Evolutionary conservation across 2,888 invertebrate genomes (phyloP).

Genomic region (Lamproptera curius): DNA sequence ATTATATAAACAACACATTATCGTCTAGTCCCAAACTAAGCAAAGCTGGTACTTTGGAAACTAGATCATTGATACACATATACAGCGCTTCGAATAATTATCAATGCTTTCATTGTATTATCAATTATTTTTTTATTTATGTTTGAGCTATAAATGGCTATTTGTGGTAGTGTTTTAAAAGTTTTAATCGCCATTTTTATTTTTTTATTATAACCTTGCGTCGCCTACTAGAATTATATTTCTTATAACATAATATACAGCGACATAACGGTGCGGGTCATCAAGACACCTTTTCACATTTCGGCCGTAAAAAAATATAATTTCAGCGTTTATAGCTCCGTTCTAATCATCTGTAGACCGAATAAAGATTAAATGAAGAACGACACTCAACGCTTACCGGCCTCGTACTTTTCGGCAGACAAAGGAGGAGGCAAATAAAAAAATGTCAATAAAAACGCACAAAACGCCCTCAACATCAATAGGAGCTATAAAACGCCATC

Average conservation of each 20-base stretch:
- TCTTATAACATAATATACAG: no score
- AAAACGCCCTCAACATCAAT: conserved; percentile 56
- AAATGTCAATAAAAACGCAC: conserved; percentile 37
- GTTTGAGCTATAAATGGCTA: no score
- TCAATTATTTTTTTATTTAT: no score
- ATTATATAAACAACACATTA: no score
- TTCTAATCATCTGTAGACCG: conserved; percentile 8
- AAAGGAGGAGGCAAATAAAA: conserved; percentile 40
- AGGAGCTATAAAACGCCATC: conserved; percentile 49
- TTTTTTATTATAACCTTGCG: no score
- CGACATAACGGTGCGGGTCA: background rate
- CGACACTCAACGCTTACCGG: background rate
- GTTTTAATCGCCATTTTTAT: no score
- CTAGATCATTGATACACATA: no score
- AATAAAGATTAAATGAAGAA: conserved; percentile 9
- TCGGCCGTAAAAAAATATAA: conserved; percentile 1
- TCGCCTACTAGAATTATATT: no score
- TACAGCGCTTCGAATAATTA: background rate
- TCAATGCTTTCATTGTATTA: no score
- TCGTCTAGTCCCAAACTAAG: no score
- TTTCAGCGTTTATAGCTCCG: conserved; percentile 6
- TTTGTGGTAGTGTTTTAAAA: no score
- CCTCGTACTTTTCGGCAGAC: conserved; percentile 8
- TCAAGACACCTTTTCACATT: conserved; percentile 1
- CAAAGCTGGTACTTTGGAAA: no score